Base-by-base conservation (phyloP, 2,888 invertebrate genomes). In the Argyresthia albistria region DNA sequence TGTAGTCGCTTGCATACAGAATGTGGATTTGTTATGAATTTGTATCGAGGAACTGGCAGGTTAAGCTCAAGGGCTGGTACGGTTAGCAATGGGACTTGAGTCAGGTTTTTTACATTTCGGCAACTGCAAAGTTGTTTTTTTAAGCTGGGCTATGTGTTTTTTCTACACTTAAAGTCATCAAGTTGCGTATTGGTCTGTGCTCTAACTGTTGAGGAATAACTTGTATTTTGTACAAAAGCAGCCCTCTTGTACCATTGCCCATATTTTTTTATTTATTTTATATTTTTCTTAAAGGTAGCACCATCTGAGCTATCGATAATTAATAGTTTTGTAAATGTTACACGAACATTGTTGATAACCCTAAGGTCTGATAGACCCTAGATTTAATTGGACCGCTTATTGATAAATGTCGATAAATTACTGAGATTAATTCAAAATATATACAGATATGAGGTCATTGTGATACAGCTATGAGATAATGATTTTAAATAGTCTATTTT, bases 21-120 rank as follows among this genome's bases (percentile, higher is more conserved):
- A 25, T 25, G 25, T 25, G 2, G 25, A 25, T 25, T 25, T 25
- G 12, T 45, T 16, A 8, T 45, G 16, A 45, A 9, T 47, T 36
- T 25, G 47, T 47, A 47, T 47, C 35, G 35, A 1, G 35, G 12
- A 8, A 35, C 12, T 47, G 35, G 14, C 46, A 46, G 46, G 35
- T 47, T 47, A 47, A 35, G 47, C 35, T 47, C 47, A 47, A 47
- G 47, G 47, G 47, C 47, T 11, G 8, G 47, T 47, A 47, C 35
- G 12, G 47, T 4, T 35, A 47, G 47, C 47, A 47, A 25, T 25
- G 3, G 8, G 35, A 35, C n/a, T 47, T 46, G 1, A 46, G 1
- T 9, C 11, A 11, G 0, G 35, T n/a, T 25, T 25, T 25, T 25
- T 25, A 25, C 6, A 25, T 25, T 25, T 25, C 6, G 6, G 25